Percentiles rank a stretch among this genome's conserved stretches.
phyloP scores from a whole-genome alignment of 1,140 invertebrate genomes.

The Leptinotarsa defecta region DNA sequence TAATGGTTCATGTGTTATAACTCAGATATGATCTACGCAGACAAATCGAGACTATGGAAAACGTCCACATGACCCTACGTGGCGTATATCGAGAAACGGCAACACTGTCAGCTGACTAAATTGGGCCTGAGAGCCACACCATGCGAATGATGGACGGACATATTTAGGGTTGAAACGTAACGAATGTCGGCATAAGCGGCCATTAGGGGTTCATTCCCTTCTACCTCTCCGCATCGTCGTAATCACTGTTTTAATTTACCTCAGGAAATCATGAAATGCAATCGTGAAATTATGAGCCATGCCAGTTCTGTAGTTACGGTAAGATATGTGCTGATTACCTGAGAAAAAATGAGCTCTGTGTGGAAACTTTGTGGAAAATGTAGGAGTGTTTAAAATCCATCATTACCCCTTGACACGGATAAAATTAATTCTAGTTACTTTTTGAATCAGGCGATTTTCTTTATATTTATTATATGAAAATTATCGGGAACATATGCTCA shows the following conservation, averaged over 20 bases:
- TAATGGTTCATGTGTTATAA: not conserved
- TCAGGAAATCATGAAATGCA: constrained; percentile 27
- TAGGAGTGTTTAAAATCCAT: no score
- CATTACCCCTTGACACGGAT: no score
- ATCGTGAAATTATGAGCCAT: constrained; percentile 11
- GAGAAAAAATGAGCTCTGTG: not conserved
- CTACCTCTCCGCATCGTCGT: constrained; percentile 15
- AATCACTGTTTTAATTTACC: constrained; percentile 27
- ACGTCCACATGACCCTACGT: not conserved
- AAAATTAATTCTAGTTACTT: no score
- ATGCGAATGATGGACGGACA: constrained; percentile 31
- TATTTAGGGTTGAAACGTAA: constrained; percentile 32
- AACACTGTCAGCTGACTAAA: constrained; percentile 10
- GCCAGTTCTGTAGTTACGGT: not conserved
- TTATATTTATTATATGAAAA: no score
- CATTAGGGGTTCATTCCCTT: constrained; percentile 29
- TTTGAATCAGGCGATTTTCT: no score
- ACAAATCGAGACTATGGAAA: not conserved
- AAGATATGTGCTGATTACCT: not conserved
- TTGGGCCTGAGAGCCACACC: constrained; percentile 16
- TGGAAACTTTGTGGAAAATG: no score
- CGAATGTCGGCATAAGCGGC: constrained; percentile 30
- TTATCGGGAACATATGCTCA: no score
- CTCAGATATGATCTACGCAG: not conserved
- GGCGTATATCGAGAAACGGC: not conserved